Evolutionary conservation across 1,140 invertebrate genomes (phyloP).

Genomic region (Plutomurus gul): DNA sequence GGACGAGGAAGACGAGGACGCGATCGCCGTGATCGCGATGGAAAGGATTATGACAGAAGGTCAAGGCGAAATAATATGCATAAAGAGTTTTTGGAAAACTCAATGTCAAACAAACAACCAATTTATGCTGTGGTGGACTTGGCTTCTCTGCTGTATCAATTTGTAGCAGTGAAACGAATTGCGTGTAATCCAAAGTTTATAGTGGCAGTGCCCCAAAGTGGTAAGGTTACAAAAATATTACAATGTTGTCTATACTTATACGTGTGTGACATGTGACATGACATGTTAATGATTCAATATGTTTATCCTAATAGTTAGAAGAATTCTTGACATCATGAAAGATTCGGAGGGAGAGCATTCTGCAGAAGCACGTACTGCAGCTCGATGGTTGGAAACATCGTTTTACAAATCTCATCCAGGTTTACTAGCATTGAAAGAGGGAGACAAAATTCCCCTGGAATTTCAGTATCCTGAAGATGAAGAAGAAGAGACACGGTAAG

Average conservation of each 20-base stretch:
- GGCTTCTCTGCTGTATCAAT: constrained; percentile 35
- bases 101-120: not conserved
- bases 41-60: not conserved
- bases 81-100: not conserved
- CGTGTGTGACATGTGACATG: too few species aligned
- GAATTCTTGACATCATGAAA: constrained; percentile 33
- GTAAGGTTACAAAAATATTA: too few species aligned
- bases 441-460: constrained; percentile 32
- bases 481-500: constrained; percentile 7
- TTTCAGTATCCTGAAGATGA: constrained; percentile 2
- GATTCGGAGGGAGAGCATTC: constrained; percentile 29
- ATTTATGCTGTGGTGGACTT: constrained; percentile 45
- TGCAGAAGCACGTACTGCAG: constrained; percentile 28
- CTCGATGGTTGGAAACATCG: constrained; percentile 42
- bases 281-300: too few species aligned
- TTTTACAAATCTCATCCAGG: constrained; percentile 32
- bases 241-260: too few species aligned
- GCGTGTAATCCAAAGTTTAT: constrained; percentile 42
- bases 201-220: constrained; percentile 41
- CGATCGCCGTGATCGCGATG: not conserved
- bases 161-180: constrained; percentile 37
- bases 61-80: not conserved
- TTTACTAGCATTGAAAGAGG: not conserved
- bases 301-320: not conserved
- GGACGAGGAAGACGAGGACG: not conserved